Percentiles rank a stretch among this genome's conserved stretches.
Evolutionary conservation across 2,888 invertebrate species (phyloP).

Genomic region (Chrysomela aeneicollis): DNA sequence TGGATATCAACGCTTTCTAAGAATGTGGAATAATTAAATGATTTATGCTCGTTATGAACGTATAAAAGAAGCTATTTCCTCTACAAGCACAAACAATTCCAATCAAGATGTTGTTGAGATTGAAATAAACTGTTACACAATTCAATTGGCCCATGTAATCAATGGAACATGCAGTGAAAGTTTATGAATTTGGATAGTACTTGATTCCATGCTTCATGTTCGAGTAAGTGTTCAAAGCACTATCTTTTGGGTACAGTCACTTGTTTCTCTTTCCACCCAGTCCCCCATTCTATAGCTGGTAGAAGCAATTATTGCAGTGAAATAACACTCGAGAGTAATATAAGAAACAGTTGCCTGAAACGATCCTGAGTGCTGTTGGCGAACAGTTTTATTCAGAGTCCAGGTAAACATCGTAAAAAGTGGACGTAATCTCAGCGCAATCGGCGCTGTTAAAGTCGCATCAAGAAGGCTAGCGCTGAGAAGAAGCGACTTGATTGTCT

Average conservation of each 20-base stretch:
- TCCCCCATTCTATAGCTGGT: no score
- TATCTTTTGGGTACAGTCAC: no score
- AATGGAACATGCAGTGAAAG: no score
- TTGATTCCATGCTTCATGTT: no score
- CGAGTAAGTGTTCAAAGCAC: no score
- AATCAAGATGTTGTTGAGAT: background rate
- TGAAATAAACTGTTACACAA: background rate
- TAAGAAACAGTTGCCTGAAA: no score
- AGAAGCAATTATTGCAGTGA: no score
- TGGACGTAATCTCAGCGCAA: background rate
- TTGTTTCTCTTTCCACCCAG: no score
- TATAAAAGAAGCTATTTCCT: background rate
- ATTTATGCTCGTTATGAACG: background rate
- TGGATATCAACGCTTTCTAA: background rate
- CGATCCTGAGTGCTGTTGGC: no score
- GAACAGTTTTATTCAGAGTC: background rate
- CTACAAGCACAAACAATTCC: background rate
- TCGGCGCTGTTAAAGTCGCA: slow-evolving; percentile 9
- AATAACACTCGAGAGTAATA: no score
- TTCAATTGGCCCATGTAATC: no score
- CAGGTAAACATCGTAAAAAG: background rate
- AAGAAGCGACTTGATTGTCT: slow-evolving; percentile 17
- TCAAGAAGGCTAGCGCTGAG: slow-evolving; percentile 8
- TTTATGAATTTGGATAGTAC: no score
- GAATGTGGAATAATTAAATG: background rate